phyloP scores from a whole-genome alignment of 2,888 invertebrate genomes.

The Aphodius sticticus region DNA sequence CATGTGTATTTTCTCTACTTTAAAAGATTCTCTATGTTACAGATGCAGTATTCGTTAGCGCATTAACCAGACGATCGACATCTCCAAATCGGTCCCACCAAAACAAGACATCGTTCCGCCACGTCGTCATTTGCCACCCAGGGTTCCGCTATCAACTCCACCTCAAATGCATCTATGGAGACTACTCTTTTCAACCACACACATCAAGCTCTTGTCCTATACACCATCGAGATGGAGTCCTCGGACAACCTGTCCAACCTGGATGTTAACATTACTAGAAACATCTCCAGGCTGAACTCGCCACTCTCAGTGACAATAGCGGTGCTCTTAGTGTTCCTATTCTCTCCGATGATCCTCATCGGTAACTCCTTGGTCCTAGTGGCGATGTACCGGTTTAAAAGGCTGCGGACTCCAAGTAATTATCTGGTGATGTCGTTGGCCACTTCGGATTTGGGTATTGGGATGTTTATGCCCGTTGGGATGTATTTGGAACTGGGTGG shows the following conservation, averaged over 20 bases:
- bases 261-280: conserved; percentile 53
- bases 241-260: conserved; percentile 51
- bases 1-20: no score
- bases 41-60: conserved; percentile 8
- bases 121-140: conserved; percentile 34
- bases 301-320: conserved; percentile 62
- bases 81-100: conserved; percentile 7
- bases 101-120: conserved; percentile 14
- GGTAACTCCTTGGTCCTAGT: conserved; percentile 68
- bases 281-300: conserved; percentile 54
- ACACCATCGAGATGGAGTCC: conserved; percentile 47
- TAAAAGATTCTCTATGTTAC: background rate
- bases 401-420: conserved; percentile 69
- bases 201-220: conserved; percentile 52
- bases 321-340: conserved; percentile 62
- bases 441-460: conserved; percentile 67
- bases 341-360: conserved; percentile 66
- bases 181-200: conserved; percentile 51
- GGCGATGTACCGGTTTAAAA: conserved; percentile 67
- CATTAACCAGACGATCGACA: background rate
- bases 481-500: conserved; percentile 66
- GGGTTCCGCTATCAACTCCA: conserved; percentile 40
- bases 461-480: conserved; percentile 67
- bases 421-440: conserved; percentile 68
- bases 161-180: conserved; percentile 54